A percentile compares a stretch with the other conserved stretches of the same genome.
phyloP scores from a whole-genome alignment of 1,140 invertebrate species.

The Macrocentrus cingulum region DNA sequence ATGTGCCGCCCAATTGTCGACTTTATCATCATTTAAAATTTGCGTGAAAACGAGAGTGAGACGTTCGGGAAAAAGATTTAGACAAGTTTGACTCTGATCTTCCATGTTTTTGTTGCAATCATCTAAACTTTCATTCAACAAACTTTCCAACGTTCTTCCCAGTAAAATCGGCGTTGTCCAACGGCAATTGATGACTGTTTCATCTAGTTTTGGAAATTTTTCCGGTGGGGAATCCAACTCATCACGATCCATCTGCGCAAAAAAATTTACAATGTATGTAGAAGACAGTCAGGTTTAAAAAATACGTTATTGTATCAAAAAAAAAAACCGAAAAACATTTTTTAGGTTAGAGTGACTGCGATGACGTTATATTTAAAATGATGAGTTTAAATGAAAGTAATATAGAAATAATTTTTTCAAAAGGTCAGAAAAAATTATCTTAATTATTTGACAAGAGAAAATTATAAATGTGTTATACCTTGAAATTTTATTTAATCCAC shows the following conservation, averaged over 20 bases:
- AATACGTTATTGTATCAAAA: no score
- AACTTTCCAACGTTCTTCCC: conserved; percentile 91
- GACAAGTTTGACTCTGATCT: conserved; percentile 85
- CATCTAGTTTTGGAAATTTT: conserved; percentile 85
- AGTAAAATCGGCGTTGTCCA: conserved; percentile 97
- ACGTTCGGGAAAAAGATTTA: conserved; percentile 93
- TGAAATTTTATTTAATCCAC: no score
- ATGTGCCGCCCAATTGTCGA: conserved; percentile 96
- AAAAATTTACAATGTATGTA: no score
- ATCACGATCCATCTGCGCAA: conserved; percentile 50
- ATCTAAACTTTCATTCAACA: conserved; percentile 87
- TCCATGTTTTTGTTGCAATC: conserved; percentile 82
- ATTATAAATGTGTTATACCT: no score
- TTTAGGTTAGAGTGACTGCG: no score
- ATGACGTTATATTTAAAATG: no score
- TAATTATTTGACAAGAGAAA: no score
- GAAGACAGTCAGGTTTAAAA: no score
- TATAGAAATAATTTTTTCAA: no score
- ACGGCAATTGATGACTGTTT: conserved; percentile 91
- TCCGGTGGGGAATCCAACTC: conserved; percentile 82
- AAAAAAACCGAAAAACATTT: no score
- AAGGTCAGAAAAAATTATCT: no score
- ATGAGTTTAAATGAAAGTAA: no score
- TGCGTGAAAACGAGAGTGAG: conserved; percentile 95
- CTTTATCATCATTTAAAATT: conserved; percentile 97